Percentiles rank a stretch among this genome's conserved stretches.
These are phyloP conservation scores for Erebia epiphron DNA, from an alignment of 2,888 invertebrate species.

Conservation along the genomic window DNA sequence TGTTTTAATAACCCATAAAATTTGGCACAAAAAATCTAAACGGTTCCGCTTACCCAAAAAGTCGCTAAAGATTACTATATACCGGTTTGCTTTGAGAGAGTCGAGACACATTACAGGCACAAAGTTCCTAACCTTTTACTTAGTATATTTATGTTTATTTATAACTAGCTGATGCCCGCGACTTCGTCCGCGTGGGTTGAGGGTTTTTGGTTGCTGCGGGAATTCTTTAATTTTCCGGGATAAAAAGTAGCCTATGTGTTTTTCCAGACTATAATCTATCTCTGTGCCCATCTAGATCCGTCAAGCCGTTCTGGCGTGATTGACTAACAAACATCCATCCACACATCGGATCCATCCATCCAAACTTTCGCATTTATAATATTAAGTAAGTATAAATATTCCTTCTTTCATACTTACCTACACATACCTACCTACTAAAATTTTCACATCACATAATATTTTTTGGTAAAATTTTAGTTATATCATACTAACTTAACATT, in stretches of 20 bases:
- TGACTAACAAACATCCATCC: no score
- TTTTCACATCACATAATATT: background rate
- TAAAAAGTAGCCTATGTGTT: no score
- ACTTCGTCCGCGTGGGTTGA: no score
- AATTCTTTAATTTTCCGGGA: no score
- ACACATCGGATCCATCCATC: no score
- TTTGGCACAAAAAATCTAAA: constrained; percentile 59
- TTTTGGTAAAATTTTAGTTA: background rate
- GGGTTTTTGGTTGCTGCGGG: no score
- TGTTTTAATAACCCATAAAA: constrained; percentile 78
- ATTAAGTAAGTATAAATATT: background rate
- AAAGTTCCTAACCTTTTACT: background rate
- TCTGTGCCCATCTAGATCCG: no score
- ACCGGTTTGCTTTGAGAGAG: constrained; percentile 23
- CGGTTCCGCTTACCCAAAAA: constrained; percentile 39
- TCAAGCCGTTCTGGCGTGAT: no score
- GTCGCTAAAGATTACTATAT: constrained; percentile 36
- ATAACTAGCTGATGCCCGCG: no score
- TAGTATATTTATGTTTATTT: background rate
- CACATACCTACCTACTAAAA: background rate
- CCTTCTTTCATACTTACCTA: no score
- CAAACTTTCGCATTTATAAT: no score
- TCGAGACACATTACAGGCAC: background rate
- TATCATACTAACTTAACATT: background rate
- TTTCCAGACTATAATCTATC: no score